Conservation (phyloP, 2,797 vertebrate species). For the Cygnus olor region DNA sequence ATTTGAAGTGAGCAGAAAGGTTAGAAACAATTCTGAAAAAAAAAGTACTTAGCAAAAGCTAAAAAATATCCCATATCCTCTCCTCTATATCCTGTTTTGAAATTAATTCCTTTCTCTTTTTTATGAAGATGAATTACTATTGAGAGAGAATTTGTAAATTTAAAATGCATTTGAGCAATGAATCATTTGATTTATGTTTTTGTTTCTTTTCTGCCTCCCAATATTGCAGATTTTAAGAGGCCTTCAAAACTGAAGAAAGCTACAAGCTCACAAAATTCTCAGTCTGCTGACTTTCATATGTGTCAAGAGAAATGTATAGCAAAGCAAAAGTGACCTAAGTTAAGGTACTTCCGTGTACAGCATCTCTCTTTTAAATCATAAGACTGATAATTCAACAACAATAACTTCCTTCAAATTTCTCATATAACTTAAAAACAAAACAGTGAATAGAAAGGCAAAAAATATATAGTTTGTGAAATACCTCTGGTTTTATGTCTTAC, state of each 20-base stretch:
- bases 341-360: neutral
- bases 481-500: neutral
- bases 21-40: neutral
- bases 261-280: neutral
- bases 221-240: constrained; percentile 12
- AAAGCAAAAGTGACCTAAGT: neutral
- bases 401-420: neutral
- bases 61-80: neutral
- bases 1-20: neutral
- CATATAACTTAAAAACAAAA: neutral
- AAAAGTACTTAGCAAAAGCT: neutral
- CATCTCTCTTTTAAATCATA: neutral
- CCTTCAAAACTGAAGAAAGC: constrained; percentile 12
- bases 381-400: neutral
- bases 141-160: neutral
- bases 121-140: neutral
- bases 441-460: neutral
- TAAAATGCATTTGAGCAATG: neutral
- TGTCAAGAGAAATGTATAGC: neutral
- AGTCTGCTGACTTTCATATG: neutral
- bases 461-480: neutral
- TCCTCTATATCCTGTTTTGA: neutral
- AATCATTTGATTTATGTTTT: neutral
- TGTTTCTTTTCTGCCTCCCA: neutral
- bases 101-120: neutral